Base-by-base conservation (phyloP, 2,888 invertebrate species). In the Morinoia aosen region DNA sequence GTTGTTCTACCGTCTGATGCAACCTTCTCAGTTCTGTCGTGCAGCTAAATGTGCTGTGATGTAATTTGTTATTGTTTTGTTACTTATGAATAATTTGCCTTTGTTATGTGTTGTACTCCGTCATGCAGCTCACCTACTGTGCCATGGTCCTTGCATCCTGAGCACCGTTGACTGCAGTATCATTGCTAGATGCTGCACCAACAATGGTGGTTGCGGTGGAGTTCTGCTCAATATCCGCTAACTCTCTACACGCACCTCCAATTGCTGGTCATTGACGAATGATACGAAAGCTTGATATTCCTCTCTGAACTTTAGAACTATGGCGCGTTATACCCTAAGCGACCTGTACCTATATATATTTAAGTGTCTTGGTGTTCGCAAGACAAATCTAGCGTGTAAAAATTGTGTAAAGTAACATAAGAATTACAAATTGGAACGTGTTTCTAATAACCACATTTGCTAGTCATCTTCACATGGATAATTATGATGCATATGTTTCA, bases 1-100 rank as follows among this genome's bases (percentile, higher is more conserved):
- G 76, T 76, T 76, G 76, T 76, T 76, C 76, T 76, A 76, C 25
- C 76, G 5, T 61, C 61, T 33, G 33, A 76, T 33, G 90, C 90
- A 90, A 90, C 48, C 90, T 40, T 88, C 88, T 90, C 48, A 76
- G 76, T 90, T 90, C 40, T 90, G 40, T 40, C 90, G 19, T 40
- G 90, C 90, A 90, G 39, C 90, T 90, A 90, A 39, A 16, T 90
- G 90, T 48, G 25, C 90, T 90, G 90, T 90, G 90, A 90, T 90
- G 40, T 40, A 40, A 39, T 48, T 40, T 90, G 90, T 90, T 90
- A 90, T 90, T 90, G 90, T 90, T 90, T 40, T 90, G 90, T 90
- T 90, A 90, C 90, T 90, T 40, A 90, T 90, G 19, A 76, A 33
- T 76, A 76, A 76, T 76, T 76, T 76, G 76, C 33, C 76, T 25